Evolutionary conservation across 2,797 vertebrate genomes (phyloP).

Genomic region (Aeoliscus strigatus): DNA sequence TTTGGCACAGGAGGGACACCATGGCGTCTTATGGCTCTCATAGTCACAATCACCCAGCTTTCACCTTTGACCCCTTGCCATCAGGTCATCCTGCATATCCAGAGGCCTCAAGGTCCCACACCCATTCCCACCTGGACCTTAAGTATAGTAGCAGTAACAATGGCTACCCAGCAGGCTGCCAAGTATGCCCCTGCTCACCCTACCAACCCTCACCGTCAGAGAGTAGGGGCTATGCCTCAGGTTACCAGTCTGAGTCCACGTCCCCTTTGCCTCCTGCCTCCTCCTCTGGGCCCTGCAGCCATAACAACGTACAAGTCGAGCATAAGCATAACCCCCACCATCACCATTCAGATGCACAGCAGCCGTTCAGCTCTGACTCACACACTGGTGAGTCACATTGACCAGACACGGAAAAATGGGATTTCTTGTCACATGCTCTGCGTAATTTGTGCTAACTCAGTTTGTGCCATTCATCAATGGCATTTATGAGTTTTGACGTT

Average conservation of each 20-base stretch:
- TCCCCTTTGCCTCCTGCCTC: constrained; percentile 66
- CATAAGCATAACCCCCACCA: constrained; percentile 52
- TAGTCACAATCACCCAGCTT: constrained; percentile 70
- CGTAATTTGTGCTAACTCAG: no score
- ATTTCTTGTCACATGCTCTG: no score
- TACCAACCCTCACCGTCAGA: constrained; percentile 69
- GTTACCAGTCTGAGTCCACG: constrained; percentile 71
- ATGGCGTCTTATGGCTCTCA: constrained; percentile 74
- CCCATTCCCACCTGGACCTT: constrained; percentile 73
- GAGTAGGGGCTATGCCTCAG: constrained; percentile 72
- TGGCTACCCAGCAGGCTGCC: constrained; percentile 64
- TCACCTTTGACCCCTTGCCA: constrained; percentile 76
- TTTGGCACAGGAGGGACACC: constrained; percentile 74
- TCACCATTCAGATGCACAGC: constrained; percentile 61
- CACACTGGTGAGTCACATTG: constrained; percentile 64
- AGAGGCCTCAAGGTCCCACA: constrained; percentile 70
- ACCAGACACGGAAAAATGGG: no score
- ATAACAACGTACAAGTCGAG: constrained; percentile 56
- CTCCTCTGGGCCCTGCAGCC: constrained; percentile 43
- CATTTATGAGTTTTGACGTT: no score
- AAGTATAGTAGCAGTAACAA: constrained; percentile 80
- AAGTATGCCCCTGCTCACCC: constrained; percentile 75
- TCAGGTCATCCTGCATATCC: constrained; percentile 73
- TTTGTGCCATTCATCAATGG: no score
- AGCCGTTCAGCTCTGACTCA: constrained; percentile 65